Evolutionary conservation across 2,888 invertebrate species (phyloP), one percentile per base, ranked within the genome.

Genomic region (Schizotus pectinicornis): DNA sequence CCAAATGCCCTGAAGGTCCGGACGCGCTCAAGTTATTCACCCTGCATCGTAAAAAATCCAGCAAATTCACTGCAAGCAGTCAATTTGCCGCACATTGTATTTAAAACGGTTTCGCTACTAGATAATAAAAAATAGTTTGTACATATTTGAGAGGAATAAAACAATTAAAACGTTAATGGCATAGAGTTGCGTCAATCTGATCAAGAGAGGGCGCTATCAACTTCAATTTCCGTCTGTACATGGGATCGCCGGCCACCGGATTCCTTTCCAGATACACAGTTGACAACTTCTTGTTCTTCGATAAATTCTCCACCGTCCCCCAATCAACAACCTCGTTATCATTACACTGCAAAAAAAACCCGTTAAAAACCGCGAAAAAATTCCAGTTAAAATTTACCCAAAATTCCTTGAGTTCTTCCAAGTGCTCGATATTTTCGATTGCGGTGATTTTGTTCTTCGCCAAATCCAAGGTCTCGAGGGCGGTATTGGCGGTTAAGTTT

Each of bases 231-330:
- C 95, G 85, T 53, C 98, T 82, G 78, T 98, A 98, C 68, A 90
- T 91, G 0, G 92, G 84, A 83, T 93, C 95, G 34, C 84, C 82
- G 0, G 89, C 87, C 0, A 98, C 79, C 0, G 98, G 97, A 82
- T 99, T 99, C 32, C 91, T 84, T 77, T 99, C 98, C 70, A 99
- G 80, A 79, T 99, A 99, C 47, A 99, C 87, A 0, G 98, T 98
- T 45, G 81, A 78, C 3, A 94, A 77, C 41, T 86, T 86, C 70
- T 85, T 86, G 78, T 90, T 89, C 0, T 79, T 73, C 12, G 84
- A 81, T 39, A 99, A 82, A 49, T 85, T 82, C 33, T 95, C 91
- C 1, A 99, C 75, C 12, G 90, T 90, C 11, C 84, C 83, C 98
- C 98, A 99, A 42, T 91, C 89, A 39, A 86, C 81, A 39, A 99